Base-by-base conservation (phyloP, 2,797 vertebrate genomes). In the Channa striata region DNA sequence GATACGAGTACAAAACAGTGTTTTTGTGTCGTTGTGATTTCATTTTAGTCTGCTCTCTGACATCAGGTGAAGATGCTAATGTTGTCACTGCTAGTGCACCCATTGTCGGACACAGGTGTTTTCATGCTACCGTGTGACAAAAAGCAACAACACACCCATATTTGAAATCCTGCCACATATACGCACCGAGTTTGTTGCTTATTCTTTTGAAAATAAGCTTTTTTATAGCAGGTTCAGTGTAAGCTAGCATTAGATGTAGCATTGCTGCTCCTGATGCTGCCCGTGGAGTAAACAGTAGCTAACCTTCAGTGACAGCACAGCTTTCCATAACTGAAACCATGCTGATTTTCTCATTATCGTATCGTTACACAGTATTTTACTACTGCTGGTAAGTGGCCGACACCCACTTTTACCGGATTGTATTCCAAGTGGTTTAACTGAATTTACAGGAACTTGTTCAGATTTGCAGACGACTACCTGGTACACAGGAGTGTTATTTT, bases 51-150 rank as follows among this genome's bases (percentile, higher is more conserved):
- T 9, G 36, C 13, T 37, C 44, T n/a, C 46, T 52, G 34, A 13
- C 40, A 43, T 17, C 40, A 6, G 40, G 7, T 43, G 17, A 44
- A 7, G 43, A 44, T 44, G 43, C 78, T 83, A 66, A 74, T 50
- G 66, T 33, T 56, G 69, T 20, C 2, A 2, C 17, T 53, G 72
- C 49, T 59, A 65, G 43, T 40, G 50, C 8, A 19, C 12, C 54
- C 39, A 51, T 20, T 33, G 33, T 68, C 62, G 14, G 64, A 49
- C 61, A 34, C 37, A 2, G 0, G 1, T 14, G 21, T 3, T 30
- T 5, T n/a, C 8, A 2, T 2, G 8, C 34, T n/a, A 8, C 34
- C 2, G 10, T 44, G 43, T 10, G 40, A 43, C 17, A 14, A 5
- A 43, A 43, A 43, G 5, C 5, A 17, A 8, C 40, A n/a, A 44